phyloP scores from a whole-genome alignment of 2,113 vertebrate genomes.

The Neotoma lepida region DNA sequence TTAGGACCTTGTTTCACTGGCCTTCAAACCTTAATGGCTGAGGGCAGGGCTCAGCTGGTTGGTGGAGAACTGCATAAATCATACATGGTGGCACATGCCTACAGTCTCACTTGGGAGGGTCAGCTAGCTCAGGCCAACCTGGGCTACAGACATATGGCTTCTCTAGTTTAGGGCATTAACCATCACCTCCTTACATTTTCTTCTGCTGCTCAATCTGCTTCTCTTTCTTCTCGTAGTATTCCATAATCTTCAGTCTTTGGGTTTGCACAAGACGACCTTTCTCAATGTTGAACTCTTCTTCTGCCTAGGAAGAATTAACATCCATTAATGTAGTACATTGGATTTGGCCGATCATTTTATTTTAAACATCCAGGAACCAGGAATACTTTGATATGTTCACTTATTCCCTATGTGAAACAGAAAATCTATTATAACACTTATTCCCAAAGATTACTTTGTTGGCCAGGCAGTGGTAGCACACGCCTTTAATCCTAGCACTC shows the following conservation, averaged over 20 bases:
- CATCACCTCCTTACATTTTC: slow-evolving; percentile 92
- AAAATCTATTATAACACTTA: neutral
- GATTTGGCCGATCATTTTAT: neutral
- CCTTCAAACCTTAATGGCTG: neutral
- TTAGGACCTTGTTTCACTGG: neutral
- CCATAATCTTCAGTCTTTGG: slow-evolving; percentile 99
- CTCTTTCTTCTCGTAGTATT: slow-evolving; percentile 99
- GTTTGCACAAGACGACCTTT: slow-evolving; percentile 98
- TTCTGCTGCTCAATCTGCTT: slow-evolving; percentile 99
- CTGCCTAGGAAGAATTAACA: slow-evolving; percentile 88
- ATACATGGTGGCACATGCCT: neutral
- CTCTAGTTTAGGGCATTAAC: neutral
- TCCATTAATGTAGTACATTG: neutral
- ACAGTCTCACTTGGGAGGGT: neutral
- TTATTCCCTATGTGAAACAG: neutral
- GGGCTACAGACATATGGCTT: neutral
- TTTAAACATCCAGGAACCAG: neutral
- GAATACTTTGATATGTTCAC: neutral
- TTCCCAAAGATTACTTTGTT: slow-evolving; percentile 30
- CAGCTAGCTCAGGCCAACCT: neutral
- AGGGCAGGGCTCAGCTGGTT: neutral
- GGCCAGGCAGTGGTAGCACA: neutral
- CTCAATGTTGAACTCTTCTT: slow-evolving; percentile 99
- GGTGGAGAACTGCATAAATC: neutral
- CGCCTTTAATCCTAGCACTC: neutral